A percentile compares a stretch with the other conserved stretches of the same genome.
Evolutionary conservation across 2,888 invertebrate genomes (phyloP).

Genomic region (Eubasilissa splendida): DNA sequence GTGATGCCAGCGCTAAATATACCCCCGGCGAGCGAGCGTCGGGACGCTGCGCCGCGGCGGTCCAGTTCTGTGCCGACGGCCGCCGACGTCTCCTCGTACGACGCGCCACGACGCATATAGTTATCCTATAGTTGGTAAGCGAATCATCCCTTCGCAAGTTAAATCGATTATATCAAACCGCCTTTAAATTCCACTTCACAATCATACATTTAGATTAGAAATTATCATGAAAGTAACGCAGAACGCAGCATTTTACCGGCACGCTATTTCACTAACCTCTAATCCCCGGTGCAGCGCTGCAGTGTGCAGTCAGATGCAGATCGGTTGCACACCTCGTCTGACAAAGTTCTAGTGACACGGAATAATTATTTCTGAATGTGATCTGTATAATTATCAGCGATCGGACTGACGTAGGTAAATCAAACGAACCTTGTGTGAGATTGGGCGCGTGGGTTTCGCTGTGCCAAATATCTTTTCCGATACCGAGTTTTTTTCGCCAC

Average conservation of each 20-base stretch:
- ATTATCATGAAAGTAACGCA: not conserved
- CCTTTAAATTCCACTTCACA: slow-evolving; percentile 31
- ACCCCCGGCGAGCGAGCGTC: slow-evolving; percentile 62
- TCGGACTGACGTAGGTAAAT: slow-evolving; percentile 53
- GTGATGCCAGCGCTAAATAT: slow-evolving; percentile 69
- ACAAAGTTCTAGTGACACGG: slow-evolving; percentile 28
- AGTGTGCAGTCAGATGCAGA: slow-evolving; percentile 43
- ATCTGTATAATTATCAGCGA: slow-evolving; percentile 23
- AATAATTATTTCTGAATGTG: slow-evolving; percentile 35
- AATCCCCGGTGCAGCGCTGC: slow-evolving; percentile 49
- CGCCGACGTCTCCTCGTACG: slow-evolving; percentile 65
- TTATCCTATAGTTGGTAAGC: slow-evolving; percentile 54
- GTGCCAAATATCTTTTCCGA: slow-evolving; percentile 58
- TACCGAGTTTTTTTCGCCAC: slow-evolving; percentile 55
- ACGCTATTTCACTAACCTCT: slow-evolving; percentile 50
- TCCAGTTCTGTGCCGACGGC: slow-evolving; percentile 63
- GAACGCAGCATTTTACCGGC: slow-evolving; percentile 33
- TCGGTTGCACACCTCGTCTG: not conserved
- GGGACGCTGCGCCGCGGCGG: slow-evolving; percentile 63
- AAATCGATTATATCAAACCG: slow-evolving; percentile 26
- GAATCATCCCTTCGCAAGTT: slow-evolving; percentile 40
- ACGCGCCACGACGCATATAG: slow-evolving; percentile 61
- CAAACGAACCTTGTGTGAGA: slow-evolving; percentile 48
- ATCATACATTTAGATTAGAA: not conserved
- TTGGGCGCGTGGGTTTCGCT: slow-evolving; percentile 50